These are phyloP conservation scores for Catharus minimus DNA, from an alignment of 2,113 vertebrate genomes.

Conservation along the genomic window DNA sequence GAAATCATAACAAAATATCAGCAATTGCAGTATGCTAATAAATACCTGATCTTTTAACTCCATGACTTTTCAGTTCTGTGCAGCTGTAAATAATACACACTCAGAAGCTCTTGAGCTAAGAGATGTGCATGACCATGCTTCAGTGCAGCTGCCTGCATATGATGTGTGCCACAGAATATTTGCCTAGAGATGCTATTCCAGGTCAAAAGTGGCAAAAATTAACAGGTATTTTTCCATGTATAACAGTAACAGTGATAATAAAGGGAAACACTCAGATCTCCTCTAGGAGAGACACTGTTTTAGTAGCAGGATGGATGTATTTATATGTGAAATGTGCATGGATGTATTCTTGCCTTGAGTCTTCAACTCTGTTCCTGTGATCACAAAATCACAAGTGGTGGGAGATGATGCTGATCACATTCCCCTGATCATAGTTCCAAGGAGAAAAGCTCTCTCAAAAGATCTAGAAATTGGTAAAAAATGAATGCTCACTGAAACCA, in stretches of 20 bases:
- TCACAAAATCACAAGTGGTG: not conserved
- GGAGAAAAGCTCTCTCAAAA: not conserved
- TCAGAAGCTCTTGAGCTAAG: not conserved
- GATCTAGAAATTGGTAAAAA: not conserved
- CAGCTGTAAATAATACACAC: not conserved
- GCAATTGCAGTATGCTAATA: not conserved
- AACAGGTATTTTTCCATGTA: not conserved
- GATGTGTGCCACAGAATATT: not conserved
- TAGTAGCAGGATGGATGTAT: too few species aligned
- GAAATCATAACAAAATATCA: not conserved
- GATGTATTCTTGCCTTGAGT: not conserved
- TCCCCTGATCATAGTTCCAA: not conserved
- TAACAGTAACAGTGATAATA: not conserved
- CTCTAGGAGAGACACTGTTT: not conserved
- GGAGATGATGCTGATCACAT: not conserved
- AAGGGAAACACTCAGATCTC: not conserved
- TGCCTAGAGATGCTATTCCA: not conserved
- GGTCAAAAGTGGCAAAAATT: not conserved
- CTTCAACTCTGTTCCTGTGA: not conserved
- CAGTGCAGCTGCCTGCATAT: not conserved
- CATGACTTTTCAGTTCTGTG: not conserved
- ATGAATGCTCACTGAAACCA: not conserved
- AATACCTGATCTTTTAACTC: not conserved
- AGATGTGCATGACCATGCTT: not conserved
- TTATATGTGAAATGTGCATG: rapidly evolving